These are phyloP conservation scores for Exaiptasia diaphana DNA, from an alignment of 64 coral and sea anemone genomes.

Conservation along the genomic window DNA sequence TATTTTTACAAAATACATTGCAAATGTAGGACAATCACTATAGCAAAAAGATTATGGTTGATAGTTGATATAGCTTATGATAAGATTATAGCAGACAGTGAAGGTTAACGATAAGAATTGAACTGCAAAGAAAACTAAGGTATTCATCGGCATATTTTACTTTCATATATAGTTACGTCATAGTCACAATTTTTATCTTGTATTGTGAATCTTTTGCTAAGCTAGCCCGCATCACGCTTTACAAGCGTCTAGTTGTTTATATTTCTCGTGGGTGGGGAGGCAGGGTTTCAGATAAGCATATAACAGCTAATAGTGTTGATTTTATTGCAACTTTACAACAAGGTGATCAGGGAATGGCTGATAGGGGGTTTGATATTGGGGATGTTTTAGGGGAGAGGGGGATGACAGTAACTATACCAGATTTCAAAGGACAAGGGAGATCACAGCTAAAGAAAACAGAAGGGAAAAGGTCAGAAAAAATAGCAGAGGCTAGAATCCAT, in stretches of 20 bases:
- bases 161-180: too few species aligned
- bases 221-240: too few species aligned
- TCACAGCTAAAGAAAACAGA: slow-evolving; percentile 63
- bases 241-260: slow-evolving; percentile 1
- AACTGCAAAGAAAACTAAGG: too few species aligned
- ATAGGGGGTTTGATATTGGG: slow-evolving; percentile 65
- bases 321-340: slow-evolving; percentile 50
- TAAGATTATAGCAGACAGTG: too few species aligned
- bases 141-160: too few species aligned
- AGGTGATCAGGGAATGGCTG: slow-evolving; percentile 72
- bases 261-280: slow-evolving; percentile 25
- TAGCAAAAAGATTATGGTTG: too few species aligned
- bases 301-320: slow-evolving; percentile 41
- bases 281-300: slow-evolving; percentile 31
- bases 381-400: slow-evolving; percentile 36
- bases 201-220: too few species aligned
- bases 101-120: too few species aligned
- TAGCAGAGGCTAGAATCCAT: slow-evolving; percentile 66
- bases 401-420: slow-evolving; percentile 59
- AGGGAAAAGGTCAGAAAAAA: slow-evolving; percentile 62
- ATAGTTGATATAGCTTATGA: too few species aligned
- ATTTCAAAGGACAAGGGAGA: slow-evolving; percentile 58
- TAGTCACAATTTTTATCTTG: too few species aligned
- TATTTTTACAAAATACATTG: too few species aligned
- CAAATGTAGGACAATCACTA: too few species aligned